Percentiles rank a stretch among this genome's conserved stretches.
phyloP scores from a whole-genome alignment of 2,797 vertebrate species.

The Denticeps clupeoides region DNA sequence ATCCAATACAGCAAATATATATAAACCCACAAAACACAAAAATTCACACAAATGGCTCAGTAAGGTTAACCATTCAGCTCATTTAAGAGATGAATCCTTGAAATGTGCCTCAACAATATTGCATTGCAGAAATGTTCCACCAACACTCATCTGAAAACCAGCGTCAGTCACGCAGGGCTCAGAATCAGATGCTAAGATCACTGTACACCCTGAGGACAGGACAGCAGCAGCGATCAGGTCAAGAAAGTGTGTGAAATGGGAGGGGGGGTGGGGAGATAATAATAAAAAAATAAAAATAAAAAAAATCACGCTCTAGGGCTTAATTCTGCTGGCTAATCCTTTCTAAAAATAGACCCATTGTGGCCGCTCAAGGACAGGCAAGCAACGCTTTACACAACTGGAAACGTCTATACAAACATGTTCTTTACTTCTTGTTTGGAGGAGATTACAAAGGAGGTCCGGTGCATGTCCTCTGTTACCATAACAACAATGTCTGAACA shows the following conservation, averaged over 20 bases:
- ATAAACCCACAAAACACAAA: no score
- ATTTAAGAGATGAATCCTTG: no score
- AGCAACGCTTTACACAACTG: not conserved
- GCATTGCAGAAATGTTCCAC: not conserved
- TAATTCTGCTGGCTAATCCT: constrained; percentile 15
- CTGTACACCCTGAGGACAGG: not conserved
- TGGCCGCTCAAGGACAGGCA: constrained; percentile 9
- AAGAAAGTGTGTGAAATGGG: constrained; percentile 7
- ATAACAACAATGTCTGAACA: no score
- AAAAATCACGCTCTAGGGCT: constrained; percentile 1
- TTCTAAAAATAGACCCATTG: constrained; percentile 17
- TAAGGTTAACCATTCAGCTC: no score
- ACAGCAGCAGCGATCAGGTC: not conserved
- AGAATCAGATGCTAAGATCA: constrained; percentile 2
- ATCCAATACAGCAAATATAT: not conserved
- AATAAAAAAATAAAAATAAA: constrained; percentile 11
- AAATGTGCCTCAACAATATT: not conserved
- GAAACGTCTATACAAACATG: no score
- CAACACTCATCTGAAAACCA: not conserved
- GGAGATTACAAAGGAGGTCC: no score
- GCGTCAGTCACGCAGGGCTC: not conserved
- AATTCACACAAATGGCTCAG: no score
- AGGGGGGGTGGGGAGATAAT: no score
- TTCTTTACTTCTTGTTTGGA: no score
- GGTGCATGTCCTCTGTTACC: no score